Evolutionary conservation across 2,888 invertebrate genomes (phyloP).

Genomic region (Lacanobia wlatinum): DNA sequence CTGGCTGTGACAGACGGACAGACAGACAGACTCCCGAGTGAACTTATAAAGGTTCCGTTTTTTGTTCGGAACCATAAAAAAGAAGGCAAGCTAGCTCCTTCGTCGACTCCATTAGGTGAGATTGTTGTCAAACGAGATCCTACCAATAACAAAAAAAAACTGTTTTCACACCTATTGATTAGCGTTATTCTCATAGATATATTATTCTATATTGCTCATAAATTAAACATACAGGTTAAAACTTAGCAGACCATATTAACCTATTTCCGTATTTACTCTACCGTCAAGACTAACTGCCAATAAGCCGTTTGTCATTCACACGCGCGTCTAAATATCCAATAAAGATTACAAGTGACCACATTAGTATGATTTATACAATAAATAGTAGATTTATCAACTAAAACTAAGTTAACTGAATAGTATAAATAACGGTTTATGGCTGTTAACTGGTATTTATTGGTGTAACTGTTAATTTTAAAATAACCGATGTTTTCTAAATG

Average conservation of each 20-base stretch:
- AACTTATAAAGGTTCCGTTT: too few species aligned
- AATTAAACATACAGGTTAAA: background rate
- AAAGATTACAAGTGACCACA: constrained; percentile 37
- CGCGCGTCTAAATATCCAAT: constrained; percentile 25
- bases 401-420: constrained; percentile 25
- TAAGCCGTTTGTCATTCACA: constrained; percentile 16
- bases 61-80: too few species aligned
- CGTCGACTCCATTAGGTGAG: too few species aligned
- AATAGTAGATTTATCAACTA: constrained; percentile 51
- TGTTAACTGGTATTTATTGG: constrained; percentile 38
- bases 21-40: too few species aligned
- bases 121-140: too few species aligned
- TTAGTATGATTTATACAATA: constrained; percentile 49
- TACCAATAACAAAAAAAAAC: too few species aligned
- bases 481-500: constrained; percentile 2
- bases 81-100: too few species aligned
- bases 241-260: constrained; percentile 36
- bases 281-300: constrained; percentile 20
- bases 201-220: too few species aligned
- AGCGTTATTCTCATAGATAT: too few species aligned
- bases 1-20: too few species aligned
- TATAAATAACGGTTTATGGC: constrained; percentile 50
- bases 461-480: constrained; percentile 3
- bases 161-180: too few species aligned
- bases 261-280: constrained; percentile 16